Percentiles rank a stretch among this genome's conserved stretches.
These are phyloP conservation scores for Macroglossus sobrinus DNA, from an alignment of 2,113 vertebrate species.

Conservation along the genomic window DNA sequence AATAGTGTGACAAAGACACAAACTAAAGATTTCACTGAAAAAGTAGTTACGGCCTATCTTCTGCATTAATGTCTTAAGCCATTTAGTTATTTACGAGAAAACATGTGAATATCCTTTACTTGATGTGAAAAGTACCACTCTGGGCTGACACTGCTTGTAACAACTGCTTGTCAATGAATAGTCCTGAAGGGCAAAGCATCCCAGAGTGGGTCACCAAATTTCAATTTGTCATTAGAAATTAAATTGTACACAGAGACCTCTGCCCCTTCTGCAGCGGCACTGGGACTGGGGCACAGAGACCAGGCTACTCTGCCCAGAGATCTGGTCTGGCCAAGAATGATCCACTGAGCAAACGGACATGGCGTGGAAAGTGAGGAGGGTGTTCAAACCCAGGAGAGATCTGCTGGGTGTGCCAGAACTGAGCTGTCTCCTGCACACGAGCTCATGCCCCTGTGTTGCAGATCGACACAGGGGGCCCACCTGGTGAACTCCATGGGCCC, in stretches of 20 bases:
- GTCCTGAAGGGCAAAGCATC: background rate
- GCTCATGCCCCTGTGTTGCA: background rate
- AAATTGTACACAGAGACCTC: background rate
- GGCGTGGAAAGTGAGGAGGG: background rate
- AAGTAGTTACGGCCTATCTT: background rate
- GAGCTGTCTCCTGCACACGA: background rate
- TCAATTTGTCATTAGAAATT: background rate
- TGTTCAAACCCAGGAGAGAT: background rate
- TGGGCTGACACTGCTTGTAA: background rate
- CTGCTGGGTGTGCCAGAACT: fast-evolving
- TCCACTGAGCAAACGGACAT: background rate
- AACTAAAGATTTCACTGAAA: background rate
- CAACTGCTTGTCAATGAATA: background rate
- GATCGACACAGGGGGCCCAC: fast-evolving
- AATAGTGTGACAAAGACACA: background rate
- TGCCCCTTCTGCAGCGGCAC: background rate
- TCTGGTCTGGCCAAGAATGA: background rate
- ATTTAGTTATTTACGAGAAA: background rate
- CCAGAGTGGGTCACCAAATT: background rate
- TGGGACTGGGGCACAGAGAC: background rate
- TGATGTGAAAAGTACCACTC: background rate
- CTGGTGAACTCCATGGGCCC: background rate
- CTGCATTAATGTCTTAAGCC: background rate
- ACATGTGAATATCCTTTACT: background rate
- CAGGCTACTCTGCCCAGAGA: background rate